phyloP scores from a whole-genome alignment of 2,113 vertebrate species.

The Rhipidura dahli region DNA sequence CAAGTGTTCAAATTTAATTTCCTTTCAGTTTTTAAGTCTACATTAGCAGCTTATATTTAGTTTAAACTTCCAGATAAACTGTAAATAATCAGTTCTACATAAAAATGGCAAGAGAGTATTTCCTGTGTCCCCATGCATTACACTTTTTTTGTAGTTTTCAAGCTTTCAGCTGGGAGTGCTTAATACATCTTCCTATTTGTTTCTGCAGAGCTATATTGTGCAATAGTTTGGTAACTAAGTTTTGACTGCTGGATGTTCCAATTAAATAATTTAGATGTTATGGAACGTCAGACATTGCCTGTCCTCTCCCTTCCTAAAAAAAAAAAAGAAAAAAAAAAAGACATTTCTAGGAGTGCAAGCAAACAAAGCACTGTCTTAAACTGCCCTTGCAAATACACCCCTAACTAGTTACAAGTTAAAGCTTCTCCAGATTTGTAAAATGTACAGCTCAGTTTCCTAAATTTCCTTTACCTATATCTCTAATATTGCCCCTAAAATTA shows the following conservation, averaged over 20 bases:
- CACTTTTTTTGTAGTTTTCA: not conserved
- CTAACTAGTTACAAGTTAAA: not conserved
- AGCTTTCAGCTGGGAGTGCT: not conserved
- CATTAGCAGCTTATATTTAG: conserved; percentile 33
- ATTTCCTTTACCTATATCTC: not conserved
- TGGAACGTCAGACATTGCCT: not conserved
- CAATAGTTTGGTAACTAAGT: not conserved
- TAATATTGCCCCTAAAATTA: not conserved
- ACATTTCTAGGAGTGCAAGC: not conserved
- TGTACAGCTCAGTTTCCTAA: not conserved
- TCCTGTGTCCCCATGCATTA: not conserved
- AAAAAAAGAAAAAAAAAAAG: not conserved
- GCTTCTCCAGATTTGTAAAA: not conserved
- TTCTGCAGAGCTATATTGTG: not conserved
- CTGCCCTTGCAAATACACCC: not conserved
- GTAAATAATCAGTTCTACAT: conserved; percentile 34
- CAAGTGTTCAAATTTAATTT: conserved; percentile 14
- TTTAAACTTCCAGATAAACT: conserved; percentile 9
- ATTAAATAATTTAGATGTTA: not conserved
- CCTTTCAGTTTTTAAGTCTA: conserved; percentile 7
- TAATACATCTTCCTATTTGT: not conserved
- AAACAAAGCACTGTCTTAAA: conserved; percentile 5
- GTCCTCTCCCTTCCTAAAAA: not conserved
- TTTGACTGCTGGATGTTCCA: conserved; percentile 37
- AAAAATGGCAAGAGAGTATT: conserved; percentile 32